Evolutionary conservation across 2,888 invertebrate species (phyloP).

Genomic region (Erebia aethiops): DNA sequence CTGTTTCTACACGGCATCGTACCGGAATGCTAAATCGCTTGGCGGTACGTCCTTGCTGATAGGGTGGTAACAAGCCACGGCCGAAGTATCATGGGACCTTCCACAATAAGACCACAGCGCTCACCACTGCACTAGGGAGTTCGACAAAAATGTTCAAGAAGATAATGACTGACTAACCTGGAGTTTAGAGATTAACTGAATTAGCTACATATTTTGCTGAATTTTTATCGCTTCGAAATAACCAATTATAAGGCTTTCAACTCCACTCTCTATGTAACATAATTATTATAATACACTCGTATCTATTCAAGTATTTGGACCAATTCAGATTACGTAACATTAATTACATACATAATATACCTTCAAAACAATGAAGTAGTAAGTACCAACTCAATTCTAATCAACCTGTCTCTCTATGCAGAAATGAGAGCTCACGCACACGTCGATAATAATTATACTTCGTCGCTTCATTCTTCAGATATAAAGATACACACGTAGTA

Average conservation of each 20-base stretch:
- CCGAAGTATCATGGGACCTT: no score
- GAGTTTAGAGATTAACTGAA: no score
- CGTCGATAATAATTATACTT: constrained; percentile 17
- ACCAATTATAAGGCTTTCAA: constrained; percentile 10
- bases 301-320: background rate
- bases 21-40: no score
- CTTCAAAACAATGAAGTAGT: constrained; percentile 38
- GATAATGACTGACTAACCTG: no score
- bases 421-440: constrained; percentile 42
- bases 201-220: background rate
- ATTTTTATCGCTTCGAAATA: background rate
- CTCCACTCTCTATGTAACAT: constrained; percentile 18
- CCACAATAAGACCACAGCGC: no score
- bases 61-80: no score
- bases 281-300: constrained; percentile 9
- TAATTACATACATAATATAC: constrained; percentile 24
- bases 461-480: no score
- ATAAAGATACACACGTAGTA: no score
- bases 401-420: constrained; percentile 40
- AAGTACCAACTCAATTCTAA: constrained; percentile 23
- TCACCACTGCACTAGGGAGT: no score
- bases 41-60: no score
- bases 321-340: constrained; percentile 16
- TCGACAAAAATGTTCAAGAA: no score
- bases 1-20: no score